Conservation (phyloP, 2,113 vertebrate species). For the Equus przewalskii region DNA sequence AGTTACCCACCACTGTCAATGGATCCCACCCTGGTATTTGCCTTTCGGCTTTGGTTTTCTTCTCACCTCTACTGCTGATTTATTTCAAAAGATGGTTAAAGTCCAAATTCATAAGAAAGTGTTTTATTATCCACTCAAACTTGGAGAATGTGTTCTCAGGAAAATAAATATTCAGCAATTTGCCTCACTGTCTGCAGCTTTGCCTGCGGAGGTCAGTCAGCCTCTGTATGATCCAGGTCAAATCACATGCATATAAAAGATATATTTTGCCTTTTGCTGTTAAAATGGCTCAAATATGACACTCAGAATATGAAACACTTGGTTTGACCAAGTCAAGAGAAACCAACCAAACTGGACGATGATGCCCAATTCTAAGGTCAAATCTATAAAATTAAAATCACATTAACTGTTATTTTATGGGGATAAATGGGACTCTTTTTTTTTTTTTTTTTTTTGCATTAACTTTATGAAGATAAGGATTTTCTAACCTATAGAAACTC, state of each 20-base stretch:
- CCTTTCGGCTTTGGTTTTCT: constrained; percentile 2
- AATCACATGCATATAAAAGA: neutral
- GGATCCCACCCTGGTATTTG: neutral
- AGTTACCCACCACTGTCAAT: neutral
- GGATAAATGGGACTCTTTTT: neutral
- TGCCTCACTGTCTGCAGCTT: neutral
- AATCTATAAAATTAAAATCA: constrained; percentile 13
- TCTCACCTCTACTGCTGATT: neutral
- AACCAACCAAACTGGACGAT: neutral
- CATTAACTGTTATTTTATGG: neutral
- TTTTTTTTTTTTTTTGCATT: neutral
- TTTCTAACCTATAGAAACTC: constrained; percentile 24
- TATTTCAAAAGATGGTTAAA: neutral
- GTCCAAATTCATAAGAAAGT: neutral
- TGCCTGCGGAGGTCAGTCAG: neutral
- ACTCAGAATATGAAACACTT: neutral
- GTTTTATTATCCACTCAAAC: neutral
- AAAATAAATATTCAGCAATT: neutral
- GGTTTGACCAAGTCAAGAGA: neutral
- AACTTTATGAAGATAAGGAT: neutral
- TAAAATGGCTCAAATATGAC: neutral
- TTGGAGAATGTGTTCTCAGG: neutral
- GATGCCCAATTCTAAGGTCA: neutral
- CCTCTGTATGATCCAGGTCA: neutral
- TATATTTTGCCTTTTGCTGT: neutral